These are phyloP conservation scores for Amblyraja radiata DNA, from an alignment of 2,797 vertebrate species.

Conservation along the genomic window DNA sequence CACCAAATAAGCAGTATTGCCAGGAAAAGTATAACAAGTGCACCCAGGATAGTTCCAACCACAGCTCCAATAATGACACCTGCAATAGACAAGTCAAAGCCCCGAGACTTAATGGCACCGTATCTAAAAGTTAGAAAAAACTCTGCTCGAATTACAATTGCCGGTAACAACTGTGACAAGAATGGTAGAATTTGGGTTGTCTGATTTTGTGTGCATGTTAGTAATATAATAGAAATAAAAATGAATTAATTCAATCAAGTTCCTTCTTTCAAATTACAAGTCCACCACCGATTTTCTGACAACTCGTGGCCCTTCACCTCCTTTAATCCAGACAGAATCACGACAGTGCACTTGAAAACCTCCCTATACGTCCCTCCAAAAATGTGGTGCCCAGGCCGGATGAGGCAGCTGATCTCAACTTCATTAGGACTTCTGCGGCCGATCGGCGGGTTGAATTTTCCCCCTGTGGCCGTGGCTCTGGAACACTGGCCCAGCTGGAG, in stretches of 20 bases:
- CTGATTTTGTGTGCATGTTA: neutral
- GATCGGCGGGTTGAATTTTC: no score
- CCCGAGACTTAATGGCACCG: no score
- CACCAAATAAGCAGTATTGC: neutral
- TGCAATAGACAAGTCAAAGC: slow-evolving; percentile 1
- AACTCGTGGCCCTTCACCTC: no score
- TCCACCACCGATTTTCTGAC: no score
- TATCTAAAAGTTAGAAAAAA: neutral
- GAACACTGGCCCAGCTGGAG: no score
- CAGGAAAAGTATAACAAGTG: neutral
- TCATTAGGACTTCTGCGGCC: no score
- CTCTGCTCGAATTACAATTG: neutral
- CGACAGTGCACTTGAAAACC: no score
- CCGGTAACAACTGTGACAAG: neutral
- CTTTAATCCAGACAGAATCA: no score
- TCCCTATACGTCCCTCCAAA: no score
- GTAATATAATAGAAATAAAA: neutral
- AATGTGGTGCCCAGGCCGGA: no score
- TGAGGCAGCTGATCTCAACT: no score
- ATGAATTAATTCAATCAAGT: neutral
- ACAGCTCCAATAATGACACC: slow-evolving; percentile 27
- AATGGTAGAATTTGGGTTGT: neutral
- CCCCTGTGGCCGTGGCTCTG: no score
- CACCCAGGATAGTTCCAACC: neutral
- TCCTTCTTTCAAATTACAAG: neutral